phyloP scores from a whole-genome alignment of 64 coral and sea anemone species.

The Stylophora pistillata region DNA sequence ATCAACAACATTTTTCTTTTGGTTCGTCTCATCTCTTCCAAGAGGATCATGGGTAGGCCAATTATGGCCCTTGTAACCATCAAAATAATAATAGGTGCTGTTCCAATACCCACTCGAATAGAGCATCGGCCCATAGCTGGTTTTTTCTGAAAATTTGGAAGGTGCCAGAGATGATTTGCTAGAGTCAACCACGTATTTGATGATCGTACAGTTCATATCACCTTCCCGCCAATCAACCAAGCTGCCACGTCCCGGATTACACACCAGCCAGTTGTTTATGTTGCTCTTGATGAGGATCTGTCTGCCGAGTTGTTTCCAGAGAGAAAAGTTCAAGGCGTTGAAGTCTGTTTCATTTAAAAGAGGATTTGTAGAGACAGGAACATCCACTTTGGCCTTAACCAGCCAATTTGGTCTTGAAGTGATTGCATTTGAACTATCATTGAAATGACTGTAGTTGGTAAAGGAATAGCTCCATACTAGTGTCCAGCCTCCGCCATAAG shows the following conservation, averaged over 20 bases:
- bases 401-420: slow-evolving; percentile 24
- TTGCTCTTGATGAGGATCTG: slow-evolving; percentile 40
- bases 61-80: neutral
- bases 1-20: neutral
- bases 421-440: neutral
- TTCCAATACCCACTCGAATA: neutral
- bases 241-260: neutral
- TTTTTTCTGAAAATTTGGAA: neutral
- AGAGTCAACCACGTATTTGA: slow-evolving; percentile 3
- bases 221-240: neutral
- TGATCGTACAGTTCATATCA: neutral
- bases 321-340: slow-evolving; percentile 34
- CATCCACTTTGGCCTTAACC: neutral
- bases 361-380: neutral
- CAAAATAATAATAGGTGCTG: slow-evolving; percentile 8
- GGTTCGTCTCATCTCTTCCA: neutral
- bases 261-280: slow-evolving; percentile 3
- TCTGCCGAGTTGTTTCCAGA: slow-evolving; percentile 34
- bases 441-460: neutral
- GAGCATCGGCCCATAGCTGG: too few species aligned
- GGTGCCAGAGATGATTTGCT: neutral
- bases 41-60: slow-evolving; percentile 19
- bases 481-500: slow-evolving; percentile 4
- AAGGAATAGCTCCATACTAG: slow-evolving; percentile 26
- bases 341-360: slow-evolving; percentile 18